phyloP scores from a whole-genome alignment of 2,797 vertebrate genomes.

The Morelia viridis region DNA sequence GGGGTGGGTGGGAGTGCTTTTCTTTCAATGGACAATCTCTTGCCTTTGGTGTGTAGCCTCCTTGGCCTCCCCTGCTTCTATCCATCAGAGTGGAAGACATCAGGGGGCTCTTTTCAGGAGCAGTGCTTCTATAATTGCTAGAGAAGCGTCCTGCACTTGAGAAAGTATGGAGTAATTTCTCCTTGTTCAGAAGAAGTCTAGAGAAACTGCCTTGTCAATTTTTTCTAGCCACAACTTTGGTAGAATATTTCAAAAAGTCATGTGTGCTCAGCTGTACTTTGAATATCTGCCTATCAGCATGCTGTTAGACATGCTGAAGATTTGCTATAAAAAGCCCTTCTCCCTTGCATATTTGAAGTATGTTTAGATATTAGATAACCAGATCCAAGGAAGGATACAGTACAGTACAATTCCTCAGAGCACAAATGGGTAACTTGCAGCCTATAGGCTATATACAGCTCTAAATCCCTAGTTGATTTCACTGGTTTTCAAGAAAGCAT shows the following conservation, averaged over 20 bases:
- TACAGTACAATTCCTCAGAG: no score
- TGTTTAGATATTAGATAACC: background rate
- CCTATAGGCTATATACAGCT: no score
- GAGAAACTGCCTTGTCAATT: no score
- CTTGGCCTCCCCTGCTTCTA: background rate
- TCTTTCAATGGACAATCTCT: background rate
- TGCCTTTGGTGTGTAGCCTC: background rate
- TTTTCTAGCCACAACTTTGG: no score
- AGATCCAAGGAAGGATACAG: background rate
- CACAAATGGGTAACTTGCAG: no score
- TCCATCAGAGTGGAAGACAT: background rate
- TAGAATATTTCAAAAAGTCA: no score
- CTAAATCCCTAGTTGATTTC: no score
- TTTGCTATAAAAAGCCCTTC: background rate
- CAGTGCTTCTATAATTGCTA: background rate
- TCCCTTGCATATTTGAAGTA: background rate
- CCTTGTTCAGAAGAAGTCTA: no score
- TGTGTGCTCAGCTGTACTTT: no score
- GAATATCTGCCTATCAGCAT: no score
- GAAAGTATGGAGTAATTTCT: no score
- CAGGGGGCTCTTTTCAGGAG: background rate
- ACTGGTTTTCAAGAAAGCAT: no score
- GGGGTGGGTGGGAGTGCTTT: background rate
- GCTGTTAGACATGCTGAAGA: background rate
- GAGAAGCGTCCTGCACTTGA: background rate